phyloP scores from a whole-genome alignment of 1,140 invertebrate species.

The Tyrophagus putrescentiae region DNA sequence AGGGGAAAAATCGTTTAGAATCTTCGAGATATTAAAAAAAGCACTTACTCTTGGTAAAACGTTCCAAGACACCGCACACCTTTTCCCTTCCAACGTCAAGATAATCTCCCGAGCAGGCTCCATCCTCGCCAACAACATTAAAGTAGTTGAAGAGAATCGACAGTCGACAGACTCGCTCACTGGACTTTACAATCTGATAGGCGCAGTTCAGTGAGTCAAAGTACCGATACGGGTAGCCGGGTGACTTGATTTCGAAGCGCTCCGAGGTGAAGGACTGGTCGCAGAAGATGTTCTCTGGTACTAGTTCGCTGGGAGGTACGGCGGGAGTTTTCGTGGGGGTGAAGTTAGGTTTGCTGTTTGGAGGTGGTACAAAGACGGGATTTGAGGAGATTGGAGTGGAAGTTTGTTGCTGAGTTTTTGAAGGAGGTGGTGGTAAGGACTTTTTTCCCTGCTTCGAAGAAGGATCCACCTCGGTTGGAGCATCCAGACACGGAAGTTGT shows the following conservation, averaged over 20 bases:
- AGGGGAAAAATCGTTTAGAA: background rate
- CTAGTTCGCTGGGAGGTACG: no score
- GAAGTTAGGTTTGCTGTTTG: no score
- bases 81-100: constrained; percentile 27
- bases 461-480: no score
- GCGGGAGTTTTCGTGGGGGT: no score
- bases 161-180: constrained; percentile 26
- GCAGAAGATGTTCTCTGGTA: no score
- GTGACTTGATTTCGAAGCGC: constrained; percentile 26
- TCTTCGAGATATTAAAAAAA: background rate
- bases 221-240: constrained; percentile 28
- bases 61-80: constrained; percentile 26
- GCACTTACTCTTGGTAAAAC: constrained; percentile 17
- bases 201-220: constrained; percentile 24
- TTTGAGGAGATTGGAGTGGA: background rate
- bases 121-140: constrained; percentile 26
- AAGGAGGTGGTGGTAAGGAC: no score
- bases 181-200: constrained; percentile 23
- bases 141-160: constrained; percentile 26
- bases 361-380: background rate
- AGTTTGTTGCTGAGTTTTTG: background rate
- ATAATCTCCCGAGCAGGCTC: constrained; percentile 27
- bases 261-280: constrained; percentile 25
- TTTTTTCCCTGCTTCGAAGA: no score
- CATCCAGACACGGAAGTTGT: constrained; percentile 21